These are phyloP conservation scores for Cacoxenus indagator DNA, from an alignment of 2,888 invertebrate species.

Conservation along the genomic window DNA sequence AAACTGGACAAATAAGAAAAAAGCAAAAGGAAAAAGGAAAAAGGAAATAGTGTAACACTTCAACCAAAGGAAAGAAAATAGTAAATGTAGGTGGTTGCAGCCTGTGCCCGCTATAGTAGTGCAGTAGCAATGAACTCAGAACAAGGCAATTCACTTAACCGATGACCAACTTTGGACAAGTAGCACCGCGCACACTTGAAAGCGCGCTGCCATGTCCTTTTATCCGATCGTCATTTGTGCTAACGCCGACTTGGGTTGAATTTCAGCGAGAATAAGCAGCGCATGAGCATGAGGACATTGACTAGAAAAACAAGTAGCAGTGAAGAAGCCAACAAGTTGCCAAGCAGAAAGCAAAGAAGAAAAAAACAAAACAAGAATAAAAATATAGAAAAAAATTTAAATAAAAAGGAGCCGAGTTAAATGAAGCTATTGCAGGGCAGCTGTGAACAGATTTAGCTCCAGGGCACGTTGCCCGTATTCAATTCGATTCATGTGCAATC, in stretches of 20 bases:
- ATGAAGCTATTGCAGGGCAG: constrained; percentile 15
- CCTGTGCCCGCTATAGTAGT: background rate
- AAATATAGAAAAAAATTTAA: background rate
- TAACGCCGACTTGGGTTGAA: constrained; percentile 4
- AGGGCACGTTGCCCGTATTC: constrained; percentile 34
- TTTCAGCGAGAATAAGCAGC: background rate
- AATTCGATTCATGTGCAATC: constrained; percentile 30
- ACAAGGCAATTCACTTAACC: constrained; percentile 57
- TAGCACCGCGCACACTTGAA: constrained; percentile 5
- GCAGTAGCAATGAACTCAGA: background rate
- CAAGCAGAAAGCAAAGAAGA: constrained; percentile 1
- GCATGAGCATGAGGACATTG: background rate
- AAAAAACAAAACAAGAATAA: background rate
- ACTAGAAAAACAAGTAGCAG: background rate
- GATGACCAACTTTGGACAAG: constrained; percentile 43
- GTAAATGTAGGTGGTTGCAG: constrained; percentile 1
- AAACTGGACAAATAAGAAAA: constrained; percentile 44
- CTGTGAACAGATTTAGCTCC: constrained; percentile 32
- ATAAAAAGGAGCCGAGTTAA: background rate
- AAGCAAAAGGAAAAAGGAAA: background rate
- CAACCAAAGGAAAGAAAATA: background rate
- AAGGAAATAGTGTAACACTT: background rate
- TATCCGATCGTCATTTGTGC: background rate
- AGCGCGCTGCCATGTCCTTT: background rate
- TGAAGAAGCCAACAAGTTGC: constrained; percentile 18